These are phyloP conservation scores for Channallabes apus DNA, from an alignment of 2,797 vertebrate genomes.

Conservation along the genomic window DNA sequence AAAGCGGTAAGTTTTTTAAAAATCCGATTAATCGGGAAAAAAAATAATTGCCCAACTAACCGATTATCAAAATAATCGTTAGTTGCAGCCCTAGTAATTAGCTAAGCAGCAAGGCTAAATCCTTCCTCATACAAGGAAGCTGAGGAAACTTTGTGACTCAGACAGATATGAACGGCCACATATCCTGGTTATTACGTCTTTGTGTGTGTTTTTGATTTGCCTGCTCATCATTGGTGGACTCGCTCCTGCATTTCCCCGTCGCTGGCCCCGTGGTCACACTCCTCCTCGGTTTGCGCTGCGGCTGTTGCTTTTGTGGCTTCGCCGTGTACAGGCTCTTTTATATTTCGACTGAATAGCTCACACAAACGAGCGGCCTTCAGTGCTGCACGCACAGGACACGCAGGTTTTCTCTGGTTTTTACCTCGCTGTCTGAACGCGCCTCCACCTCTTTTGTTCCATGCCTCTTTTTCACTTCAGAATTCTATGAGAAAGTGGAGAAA, in stretches of 20 bases:
- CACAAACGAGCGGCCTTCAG: slow-evolving; percentile 57
- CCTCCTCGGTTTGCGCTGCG: neutral
- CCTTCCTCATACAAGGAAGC: neutral
- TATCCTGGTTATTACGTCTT: neutral
- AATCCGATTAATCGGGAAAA: too few species aligned
- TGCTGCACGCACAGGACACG: slow-evolving; percentile 28
- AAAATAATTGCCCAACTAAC: too few species aligned
- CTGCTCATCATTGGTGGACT: neutral
- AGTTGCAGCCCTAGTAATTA: too few species aligned
- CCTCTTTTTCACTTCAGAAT: slow-evolving; percentile 6
- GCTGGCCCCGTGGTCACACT: slow-evolving; percentile 24
- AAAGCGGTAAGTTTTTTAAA: too few species aligned
- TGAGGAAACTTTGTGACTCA: neutral
- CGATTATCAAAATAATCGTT: too few species aligned
- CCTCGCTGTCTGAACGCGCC: neutral
- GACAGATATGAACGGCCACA: neutral
- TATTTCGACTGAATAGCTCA: slow-evolving; percentile 53
- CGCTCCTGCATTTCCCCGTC: neutral
- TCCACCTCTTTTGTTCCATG: neutral
- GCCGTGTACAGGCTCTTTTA: slow-evolving; percentile 41
- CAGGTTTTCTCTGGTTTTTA: slow-evolving; percentile 23
- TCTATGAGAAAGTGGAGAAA: slow-evolving; percentile 4
- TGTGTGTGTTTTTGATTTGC: neutral
- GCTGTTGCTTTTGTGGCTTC: slow-evolving; percentile 36
- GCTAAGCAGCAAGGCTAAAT: neutral